Evolutionary conservation across 2,797 vertebrate genomes (phyloP).

Genomic region (Tamandua tetradactyla): DNA sequence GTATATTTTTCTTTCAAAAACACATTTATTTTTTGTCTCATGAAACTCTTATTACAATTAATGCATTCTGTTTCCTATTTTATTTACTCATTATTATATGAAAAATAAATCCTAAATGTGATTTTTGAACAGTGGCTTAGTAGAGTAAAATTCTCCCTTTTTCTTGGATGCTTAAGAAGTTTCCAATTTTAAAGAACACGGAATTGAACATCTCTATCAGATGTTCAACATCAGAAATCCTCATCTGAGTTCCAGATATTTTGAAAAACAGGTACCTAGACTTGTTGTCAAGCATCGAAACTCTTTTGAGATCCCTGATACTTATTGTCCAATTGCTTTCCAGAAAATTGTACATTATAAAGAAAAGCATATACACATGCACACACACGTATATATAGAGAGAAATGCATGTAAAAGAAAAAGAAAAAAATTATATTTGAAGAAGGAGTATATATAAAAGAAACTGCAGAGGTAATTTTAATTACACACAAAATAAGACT

Average conservation of each 20-base stretch:
- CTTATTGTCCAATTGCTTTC: neutral
- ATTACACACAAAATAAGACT: neutral
- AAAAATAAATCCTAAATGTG: neutral
- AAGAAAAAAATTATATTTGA: neutral
- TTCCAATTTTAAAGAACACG: constrained; percentile 26
- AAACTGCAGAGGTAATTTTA: neutral
- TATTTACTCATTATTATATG: constrained; percentile 6
- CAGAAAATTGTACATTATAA: neutral
- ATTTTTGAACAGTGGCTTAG: constrained; percentile 3
- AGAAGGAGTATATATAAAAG: neutral
- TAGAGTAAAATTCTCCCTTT: neutral
- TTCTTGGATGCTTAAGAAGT: neutral
- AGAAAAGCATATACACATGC: neutral
- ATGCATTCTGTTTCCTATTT: neutral
- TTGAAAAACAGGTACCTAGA: neutral
- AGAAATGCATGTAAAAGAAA: neutral
- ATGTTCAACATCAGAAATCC: too few relatives aligned
- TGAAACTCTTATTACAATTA: neutral
- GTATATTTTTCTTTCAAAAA: neutral
- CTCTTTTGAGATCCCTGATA: neutral
- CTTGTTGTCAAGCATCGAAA: neutral
- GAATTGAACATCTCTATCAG: neutral
- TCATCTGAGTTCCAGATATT: neutral
- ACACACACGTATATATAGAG: neutral
- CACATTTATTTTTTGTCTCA: neutral